These are phyloP conservation scores for Lophotriccus pileatus DNA, from an alignment of 2,797 vertebrate species.

Conservation along the genomic window DNA sequence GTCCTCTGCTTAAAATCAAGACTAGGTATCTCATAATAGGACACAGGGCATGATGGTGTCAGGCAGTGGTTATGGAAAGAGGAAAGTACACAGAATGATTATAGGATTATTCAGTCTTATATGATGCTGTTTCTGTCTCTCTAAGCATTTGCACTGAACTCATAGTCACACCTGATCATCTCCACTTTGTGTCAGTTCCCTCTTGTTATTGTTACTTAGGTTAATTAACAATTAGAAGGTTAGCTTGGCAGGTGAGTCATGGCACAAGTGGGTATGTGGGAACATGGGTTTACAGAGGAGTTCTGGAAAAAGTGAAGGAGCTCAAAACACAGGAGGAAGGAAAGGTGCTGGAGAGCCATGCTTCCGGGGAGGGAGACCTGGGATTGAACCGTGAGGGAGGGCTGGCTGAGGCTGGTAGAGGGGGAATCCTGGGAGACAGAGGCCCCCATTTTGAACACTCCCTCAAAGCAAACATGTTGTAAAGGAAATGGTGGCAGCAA, in stretches of 20 bases:
- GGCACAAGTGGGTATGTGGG: not conserved
- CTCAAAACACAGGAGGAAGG: not conserved
- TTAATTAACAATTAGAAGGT: slow-evolving; percentile 56
- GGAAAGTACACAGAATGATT: not conserved
- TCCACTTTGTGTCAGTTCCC: not conserved
- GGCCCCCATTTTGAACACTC: not conserved
- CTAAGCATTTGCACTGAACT: not conserved
- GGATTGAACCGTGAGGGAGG: not conserved
- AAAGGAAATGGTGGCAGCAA: not conserved
- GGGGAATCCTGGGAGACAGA: not conserved
- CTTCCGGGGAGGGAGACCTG: not conserved
- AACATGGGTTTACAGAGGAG: not conserved
- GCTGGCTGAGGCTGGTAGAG: fast-evolving
- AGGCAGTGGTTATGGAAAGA: not conserved
- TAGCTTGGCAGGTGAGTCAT: not conserved
- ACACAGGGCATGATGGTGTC: not conserved
- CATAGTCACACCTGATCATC: not conserved
- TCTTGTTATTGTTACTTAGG: slow-evolving; percentile 35
- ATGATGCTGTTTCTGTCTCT: not conserved
- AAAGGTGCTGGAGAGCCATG: not conserved
- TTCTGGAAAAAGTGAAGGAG: not conserved
- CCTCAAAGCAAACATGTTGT: fast-evolving
- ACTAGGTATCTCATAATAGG: not conserved
- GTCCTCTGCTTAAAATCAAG: not conserved
- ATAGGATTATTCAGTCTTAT: not conserved